These are phyloP conservation scores for Junonia oenone DNA, from an alignment of 2,888 invertebrate species.

Conservation along the genomic window DNA sequence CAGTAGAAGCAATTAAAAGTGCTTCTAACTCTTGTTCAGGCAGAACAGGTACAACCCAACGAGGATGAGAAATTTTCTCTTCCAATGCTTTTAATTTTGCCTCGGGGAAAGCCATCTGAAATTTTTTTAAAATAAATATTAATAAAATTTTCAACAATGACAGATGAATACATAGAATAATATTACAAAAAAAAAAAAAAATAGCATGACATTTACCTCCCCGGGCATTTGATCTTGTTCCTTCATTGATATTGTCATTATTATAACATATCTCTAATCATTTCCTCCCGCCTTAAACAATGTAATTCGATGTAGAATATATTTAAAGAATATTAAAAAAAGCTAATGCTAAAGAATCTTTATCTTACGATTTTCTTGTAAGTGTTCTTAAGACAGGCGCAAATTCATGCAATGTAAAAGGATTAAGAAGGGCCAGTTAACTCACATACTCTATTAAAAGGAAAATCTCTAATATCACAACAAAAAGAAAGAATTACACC, in stretches of 20 bases:
- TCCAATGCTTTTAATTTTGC: constrained; percentile 92
- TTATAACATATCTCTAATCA: constrained; percentile 63
- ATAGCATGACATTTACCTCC: constrained; percentile 51
- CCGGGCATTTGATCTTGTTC: constrained; percentile 73
- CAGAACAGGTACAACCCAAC: constrained; percentile 98
- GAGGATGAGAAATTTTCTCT: constrained; percentile 96
- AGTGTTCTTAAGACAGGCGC: constrained; percentile 4
- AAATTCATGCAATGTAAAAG: neutral
- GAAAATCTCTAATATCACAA: neutral
- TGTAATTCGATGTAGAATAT: constrained; percentile 7
- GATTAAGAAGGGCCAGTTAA: neutral
- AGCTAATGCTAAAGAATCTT: neutral
- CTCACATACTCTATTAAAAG: neutral
- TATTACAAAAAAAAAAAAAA: neutral
- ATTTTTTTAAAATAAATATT: neutral
- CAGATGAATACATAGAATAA: neutral
- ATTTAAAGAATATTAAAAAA: neutral
- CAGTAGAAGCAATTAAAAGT: constrained; percentile 92
- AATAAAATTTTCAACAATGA: too few species aligned
- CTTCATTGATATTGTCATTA: constrained; percentile 78
- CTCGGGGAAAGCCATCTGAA: constrained; percentile 88
- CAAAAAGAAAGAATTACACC: constrained; percentile 15
- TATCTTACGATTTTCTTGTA: constrained; percentile 11
- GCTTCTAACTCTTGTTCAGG: constrained; percentile 97
- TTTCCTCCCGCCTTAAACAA: constrained; percentile 42